These are phyloP conservation scores for Amblyornis subalaris DNA, from an alignment of 2,113 vertebrate species.

Conservation along the genomic window DNA sequence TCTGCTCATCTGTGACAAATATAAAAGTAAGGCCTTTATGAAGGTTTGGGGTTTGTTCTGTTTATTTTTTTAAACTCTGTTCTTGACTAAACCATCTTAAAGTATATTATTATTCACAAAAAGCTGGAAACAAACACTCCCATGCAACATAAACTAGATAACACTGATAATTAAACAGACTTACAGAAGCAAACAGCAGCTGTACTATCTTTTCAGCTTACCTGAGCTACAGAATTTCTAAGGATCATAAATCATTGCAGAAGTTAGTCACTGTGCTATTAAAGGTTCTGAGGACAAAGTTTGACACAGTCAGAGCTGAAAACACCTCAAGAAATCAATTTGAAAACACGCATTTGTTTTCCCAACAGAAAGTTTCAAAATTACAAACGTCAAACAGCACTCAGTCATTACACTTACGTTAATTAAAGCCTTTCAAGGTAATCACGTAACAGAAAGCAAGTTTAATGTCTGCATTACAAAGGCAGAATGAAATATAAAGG, in stretches of 20 bases:
- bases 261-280: background rate
- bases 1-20: background rate
- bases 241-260: background rate
- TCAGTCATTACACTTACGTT: background rate
- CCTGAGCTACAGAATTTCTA: background rate
- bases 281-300: constrained; percentile 12
- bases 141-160: background rate
- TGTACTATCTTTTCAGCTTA: background rate
- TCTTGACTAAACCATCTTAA: background rate
- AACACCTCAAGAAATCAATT: background rate
- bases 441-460: background rate
- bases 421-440: constrained; percentile 21
- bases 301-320: background rate
- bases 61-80: background rate
- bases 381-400: background rate
- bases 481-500: background rate
- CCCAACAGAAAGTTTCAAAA: background rate
- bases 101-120: background rate
- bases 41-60: background rate
- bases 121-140: background rate
- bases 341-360: constrained; percentile 1
- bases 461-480: background rate
- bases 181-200: background rate
- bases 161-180: background rate
- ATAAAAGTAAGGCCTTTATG: background rate